These are phyloP conservation scores for Scolopax bukidnonensis DNA, from an alignment of 2,797 vertebrate species.

Conservation along the genomic window DNA sequence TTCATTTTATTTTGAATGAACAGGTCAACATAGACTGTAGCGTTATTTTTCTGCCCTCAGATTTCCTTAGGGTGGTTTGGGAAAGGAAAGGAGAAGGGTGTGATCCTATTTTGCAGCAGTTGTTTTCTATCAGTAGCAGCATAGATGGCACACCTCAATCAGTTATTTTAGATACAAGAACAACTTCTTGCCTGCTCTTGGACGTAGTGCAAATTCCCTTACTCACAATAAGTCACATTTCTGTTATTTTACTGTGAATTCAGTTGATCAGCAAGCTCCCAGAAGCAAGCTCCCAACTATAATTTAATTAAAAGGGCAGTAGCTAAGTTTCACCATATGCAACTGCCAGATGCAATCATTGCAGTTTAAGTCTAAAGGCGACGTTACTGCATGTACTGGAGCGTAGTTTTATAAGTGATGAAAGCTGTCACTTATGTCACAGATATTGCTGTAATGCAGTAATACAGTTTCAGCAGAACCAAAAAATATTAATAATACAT, in stretches of 20 bases:
- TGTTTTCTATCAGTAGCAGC: neutral
- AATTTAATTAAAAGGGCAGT: constrained; percentile 77
- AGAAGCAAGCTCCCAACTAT: constrained; percentile 59
- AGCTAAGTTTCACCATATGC: constrained; percentile 76
- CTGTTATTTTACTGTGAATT: constrained; percentile 59
- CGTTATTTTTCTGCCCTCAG: neutral
- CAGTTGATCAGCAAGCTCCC: constrained; percentile 50
- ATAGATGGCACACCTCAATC: neutral
- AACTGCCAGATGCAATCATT: constrained; percentile 75
- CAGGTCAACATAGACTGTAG: neutral
- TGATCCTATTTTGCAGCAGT: neutral
- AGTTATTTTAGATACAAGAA: constrained; percentile 37
- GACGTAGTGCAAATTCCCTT: constrained; percentile 25
- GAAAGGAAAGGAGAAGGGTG: neutral
- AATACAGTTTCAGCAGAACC: constrained; percentile 54
- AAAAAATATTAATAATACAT: constrained; percentile 53
- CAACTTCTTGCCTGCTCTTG: constrained; percentile 32
- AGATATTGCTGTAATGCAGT: constrained; percentile 65
- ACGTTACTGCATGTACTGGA: constrained; percentile 55
- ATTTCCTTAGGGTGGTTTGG: neutral
- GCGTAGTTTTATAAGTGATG: constrained; percentile 61
- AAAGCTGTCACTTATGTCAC: constrained; percentile 75
- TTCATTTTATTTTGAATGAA: neutral
- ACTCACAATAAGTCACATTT: constrained; percentile 31
- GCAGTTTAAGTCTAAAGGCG: constrained; percentile 67